A percentile compares a stretch with the other conserved stretches of the same genome.
phyloP scores from a whole-genome alignment of 1,140 invertebrate genomes.

The Lutraria rhynchaena region DNA sequence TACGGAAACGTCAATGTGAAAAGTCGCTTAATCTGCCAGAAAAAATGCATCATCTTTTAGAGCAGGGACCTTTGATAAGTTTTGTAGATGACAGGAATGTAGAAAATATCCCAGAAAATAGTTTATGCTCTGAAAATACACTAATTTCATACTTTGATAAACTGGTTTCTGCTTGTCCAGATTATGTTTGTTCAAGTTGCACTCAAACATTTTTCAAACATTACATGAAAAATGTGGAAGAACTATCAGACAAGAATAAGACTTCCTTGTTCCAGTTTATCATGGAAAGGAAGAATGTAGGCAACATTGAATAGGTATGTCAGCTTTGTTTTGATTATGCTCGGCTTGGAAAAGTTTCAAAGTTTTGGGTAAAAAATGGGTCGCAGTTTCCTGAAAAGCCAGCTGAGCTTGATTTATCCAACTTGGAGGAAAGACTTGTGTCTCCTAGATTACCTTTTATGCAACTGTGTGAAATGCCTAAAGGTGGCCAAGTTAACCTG shows the following conservation, averaged over 20 bases:
- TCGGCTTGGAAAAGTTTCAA: conserved; percentile 20
- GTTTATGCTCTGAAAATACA: not conserved
- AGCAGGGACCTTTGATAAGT: not conserved
- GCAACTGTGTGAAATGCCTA: conserved; percentile 49
- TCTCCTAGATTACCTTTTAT: conserved; percentile 32
- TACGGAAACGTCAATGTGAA: not conserved
- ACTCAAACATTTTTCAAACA: conserved; percentile 55
- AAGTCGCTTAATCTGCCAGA: not conserved
- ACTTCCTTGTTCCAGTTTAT: not conserved
- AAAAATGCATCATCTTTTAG: not conserved
- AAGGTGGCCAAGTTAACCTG: conserved; percentile 12
- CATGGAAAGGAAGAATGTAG: not conserved
- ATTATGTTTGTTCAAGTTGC: conserved; percentile 53
- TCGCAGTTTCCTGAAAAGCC: conserved; percentile 55
- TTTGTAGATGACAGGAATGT: conserved; percentile 29
- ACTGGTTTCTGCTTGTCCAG: conserved; percentile 18
- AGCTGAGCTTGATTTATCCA: conserved; percentile 35
- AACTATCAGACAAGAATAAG: not conserved
- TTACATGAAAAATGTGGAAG: conserved; percentile 36
- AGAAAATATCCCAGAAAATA: not conserved
- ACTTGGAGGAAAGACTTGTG: conserved; percentile 47
- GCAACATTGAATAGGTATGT: conserved; percentile 11
- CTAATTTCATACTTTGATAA: conserved; percentile 14
- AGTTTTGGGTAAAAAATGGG: conserved; percentile 56
- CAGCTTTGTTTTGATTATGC: conserved; percentile 4